phyloP scores from a whole-genome alignment of 2,888 invertebrate genomes.

The Philhelius pedissequus region DNA sequence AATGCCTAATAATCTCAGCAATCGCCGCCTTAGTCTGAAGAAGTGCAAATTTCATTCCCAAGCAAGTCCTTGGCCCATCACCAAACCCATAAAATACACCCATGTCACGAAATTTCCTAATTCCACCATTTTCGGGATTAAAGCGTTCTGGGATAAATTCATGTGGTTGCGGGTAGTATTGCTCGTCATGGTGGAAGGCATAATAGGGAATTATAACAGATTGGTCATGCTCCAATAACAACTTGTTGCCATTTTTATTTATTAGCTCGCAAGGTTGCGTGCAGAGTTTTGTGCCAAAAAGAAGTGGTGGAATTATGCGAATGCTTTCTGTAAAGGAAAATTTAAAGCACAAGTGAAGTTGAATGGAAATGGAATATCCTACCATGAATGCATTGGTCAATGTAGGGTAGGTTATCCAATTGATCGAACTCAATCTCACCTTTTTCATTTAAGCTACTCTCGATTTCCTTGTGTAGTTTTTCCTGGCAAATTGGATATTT shows the following conservation, averaged over 20 bases:
- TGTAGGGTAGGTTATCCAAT: slow-evolving; percentile 72
- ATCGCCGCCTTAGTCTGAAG: slow-evolving; percentile 74
- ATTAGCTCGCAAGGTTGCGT: slow-evolving; percentile 71
- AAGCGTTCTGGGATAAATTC: slow-evolving; percentile 77
- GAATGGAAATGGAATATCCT: background rate
- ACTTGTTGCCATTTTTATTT: slow-evolving; percentile 70
- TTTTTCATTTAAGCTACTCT: slow-evolving; percentile 3
- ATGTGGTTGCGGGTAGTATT: slow-evolving; percentile 73
- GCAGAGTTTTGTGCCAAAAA: slow-evolving; percentile 74
- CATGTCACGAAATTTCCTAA: slow-evolving; percentile 73
- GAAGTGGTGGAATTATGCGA: slow-evolving; percentile 74
- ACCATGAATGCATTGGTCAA: slow-evolving; percentile 76
- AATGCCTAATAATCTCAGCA: slow-evolving; percentile 72
- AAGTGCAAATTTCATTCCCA: slow-evolving; percentile 75
- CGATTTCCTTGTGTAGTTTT: slow-evolving; percentile 73
- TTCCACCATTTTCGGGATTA: slow-evolving; percentile 72
- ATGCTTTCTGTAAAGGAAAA: slow-evolving; percentile 72
- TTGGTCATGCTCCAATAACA: slow-evolving; percentile 72
- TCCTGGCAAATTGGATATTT: slow-evolving; percentile 70
- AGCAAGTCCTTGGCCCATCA: slow-evolving; percentile 77
- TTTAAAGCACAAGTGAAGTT: background rate
- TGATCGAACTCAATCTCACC: slow-evolving; percentile 71
- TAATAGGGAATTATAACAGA: slow-evolving; percentile 74
- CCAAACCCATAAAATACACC: slow-evolving; percentile 77
- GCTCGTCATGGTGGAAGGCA: slow-evolving; percentile 75